Conservation (phyloP, 1,140 invertebrate species). For the Brachionus paranguensis region DNA sequence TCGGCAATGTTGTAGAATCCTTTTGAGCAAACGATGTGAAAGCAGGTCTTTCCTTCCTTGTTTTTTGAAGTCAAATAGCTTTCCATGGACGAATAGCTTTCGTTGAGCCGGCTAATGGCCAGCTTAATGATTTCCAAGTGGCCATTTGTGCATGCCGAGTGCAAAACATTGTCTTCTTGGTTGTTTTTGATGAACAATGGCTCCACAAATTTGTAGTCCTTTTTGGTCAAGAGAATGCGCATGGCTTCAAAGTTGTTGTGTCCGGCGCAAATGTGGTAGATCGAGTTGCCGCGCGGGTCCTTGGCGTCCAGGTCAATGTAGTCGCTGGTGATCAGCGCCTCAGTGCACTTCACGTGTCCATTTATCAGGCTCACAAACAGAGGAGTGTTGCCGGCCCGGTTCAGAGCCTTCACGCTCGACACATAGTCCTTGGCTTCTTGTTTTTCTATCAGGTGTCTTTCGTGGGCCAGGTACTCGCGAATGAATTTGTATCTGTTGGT, state of each 20-base stretch:
- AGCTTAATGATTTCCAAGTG: constrained; percentile 16
- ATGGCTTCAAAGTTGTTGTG: constrained; percentile 27
- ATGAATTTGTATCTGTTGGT: constrained; percentile 25
- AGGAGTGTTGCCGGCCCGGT: background rate
- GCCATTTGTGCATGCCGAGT: background rate
- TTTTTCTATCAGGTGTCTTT: background rate
- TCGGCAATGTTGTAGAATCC: constrained; percentile 20
- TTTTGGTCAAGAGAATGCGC: constrained; percentile 6
- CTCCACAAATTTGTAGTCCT: constrained; percentile 18
- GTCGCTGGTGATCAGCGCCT: background rate
- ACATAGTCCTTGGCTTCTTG: constrained; percentile 11
- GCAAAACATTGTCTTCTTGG: background rate
- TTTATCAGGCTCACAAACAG: background rate
- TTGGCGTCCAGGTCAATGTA: constrained; percentile 16
- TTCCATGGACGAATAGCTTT: constrained; percentile 22
- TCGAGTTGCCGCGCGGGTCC: constrained; percentile 32
- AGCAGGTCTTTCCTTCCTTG: constrained; percentile 18
- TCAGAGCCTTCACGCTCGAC: background rate
- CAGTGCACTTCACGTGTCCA: background rate
- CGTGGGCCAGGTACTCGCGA: background rate
- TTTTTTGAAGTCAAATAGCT: constrained; percentile 26
- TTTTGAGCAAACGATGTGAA: constrained; percentile 15
- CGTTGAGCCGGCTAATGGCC: background rate
- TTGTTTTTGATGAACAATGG: constrained; percentile 29
- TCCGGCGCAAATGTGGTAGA: constrained; percentile 9